Base-by-base conservation (phyloP, 2,113 vertebrate species). In the Anser cygnoides region DNA sequence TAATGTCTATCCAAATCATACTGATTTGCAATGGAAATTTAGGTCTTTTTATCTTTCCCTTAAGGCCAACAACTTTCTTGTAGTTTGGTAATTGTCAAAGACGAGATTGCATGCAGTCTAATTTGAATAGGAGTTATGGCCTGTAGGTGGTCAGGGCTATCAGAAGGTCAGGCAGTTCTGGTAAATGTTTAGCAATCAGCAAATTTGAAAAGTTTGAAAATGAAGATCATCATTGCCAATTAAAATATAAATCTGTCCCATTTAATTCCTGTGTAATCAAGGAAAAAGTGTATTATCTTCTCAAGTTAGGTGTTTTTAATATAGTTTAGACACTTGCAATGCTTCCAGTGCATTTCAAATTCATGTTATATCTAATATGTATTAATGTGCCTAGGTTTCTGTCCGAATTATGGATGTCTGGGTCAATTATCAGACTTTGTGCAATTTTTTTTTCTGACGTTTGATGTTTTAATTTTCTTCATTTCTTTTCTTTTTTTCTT, bases 241-340 rank as follows among this genome's bases (percentile, higher is more conserved):
- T 88, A 92, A 94, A 97, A 96, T 84, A 91, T 35, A 83, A 44
- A 87, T 17, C 41, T 74, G 58, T 66, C 91, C 86, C 16, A 37
- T 76, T 93, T 85, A 80, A 58, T 80, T 93, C 25, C 67, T 93
- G 70, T 7, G 43, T 52, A 81, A 83, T 83, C 21, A 85, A 85
- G 55, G 9, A 52, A 73, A 93, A 89, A 85, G 50, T 80, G 55
- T 43, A 50, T 73, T 91, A 92, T 94, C 79, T 92, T 83, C 25
- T 31, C n/a, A 90, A 2, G 5, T 59, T 71, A 92, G 54, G 44
- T 85, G 77, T 68, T 87, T 95, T 77, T 70, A 91, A 92, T 14
- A 44, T 66, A 21, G 76, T 88, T 79, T 71, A 79, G 62, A 85
- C 35, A 78, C 25, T 39, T 63, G n/a, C 3, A 46, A 13, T 77